Percentiles rank a stretch among this genome's conserved stretches.
Evolutionary conservation across 2,888 invertebrate genomes (phyloP).

Genomic region (Drosophila planitibia): DNA sequence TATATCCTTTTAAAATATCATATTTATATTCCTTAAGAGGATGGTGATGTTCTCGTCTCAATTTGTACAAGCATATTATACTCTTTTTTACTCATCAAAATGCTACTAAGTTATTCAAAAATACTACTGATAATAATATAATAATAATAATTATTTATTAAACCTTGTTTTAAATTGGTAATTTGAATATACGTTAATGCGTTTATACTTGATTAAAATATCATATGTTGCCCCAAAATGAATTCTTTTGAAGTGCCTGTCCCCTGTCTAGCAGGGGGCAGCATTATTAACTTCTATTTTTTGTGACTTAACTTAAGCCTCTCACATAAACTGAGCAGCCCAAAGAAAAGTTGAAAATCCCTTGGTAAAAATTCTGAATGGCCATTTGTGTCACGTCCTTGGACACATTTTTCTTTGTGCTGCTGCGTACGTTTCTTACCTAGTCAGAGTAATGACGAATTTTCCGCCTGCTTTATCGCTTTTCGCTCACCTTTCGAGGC

Average conservation of each 20-base stretch:
- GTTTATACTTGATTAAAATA: conserved; percentile 55
- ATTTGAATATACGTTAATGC: background rate
- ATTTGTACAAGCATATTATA: background rate
- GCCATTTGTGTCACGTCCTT: conserved; percentile 27
- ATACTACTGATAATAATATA: background rate
- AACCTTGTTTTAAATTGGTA: background rate
- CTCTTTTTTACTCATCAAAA: background rate
- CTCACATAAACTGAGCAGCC: conserved; percentile 1
- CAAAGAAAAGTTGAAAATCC: background rate
- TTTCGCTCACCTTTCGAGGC: conserved; percentile 30
- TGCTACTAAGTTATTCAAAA: background rate
- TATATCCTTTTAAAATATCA: background rate
- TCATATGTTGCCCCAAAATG: conserved; percentile 21
- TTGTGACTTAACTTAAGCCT: conserved; percentile 2
- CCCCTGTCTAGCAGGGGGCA: background rate
- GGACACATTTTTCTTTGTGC: conserved; percentile 10
- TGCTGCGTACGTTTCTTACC: background rate
- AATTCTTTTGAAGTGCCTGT: conserved; percentile 61
- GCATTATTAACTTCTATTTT: background rate
- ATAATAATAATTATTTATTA: background rate
- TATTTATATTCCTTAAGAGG: background rate
- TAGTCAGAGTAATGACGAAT: conserved; percentile 10
- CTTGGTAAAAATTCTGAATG: conserved; percentile 25
- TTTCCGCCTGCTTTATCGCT: conserved; percentile 12
- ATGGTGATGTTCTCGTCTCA: background rate